Evolutionary conservation across 2,888 invertebrate genomes (phyloP), one percentile per base, ranked within the genome.

Genomic region (Plutella xylostella): DNA sequence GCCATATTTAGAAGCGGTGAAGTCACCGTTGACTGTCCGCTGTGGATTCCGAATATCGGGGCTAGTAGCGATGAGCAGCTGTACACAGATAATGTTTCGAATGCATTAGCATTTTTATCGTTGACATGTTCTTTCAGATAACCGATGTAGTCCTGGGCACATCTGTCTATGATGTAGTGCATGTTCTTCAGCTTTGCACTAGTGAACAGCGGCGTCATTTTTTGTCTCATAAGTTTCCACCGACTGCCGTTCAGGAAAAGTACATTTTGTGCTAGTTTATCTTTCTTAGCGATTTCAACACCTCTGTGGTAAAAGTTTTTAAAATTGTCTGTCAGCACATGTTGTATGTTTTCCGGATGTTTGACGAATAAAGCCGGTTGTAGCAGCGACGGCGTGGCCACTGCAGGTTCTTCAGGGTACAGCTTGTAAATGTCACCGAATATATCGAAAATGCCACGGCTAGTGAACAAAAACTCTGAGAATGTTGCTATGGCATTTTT

Each of bases 221-320:
- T 74, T 28, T 74, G 72, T 12, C 77, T 56, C 11, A 75, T 56
- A 7, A 67, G 51, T 45, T 72, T 70, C 82, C 78, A 80, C 48
- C 63, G 59, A 11, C 61, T 61, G 18, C 79, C 60, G 22, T 68
- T 62, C 19, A 63, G 68, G n/a, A 74, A 66, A 3, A 76, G 45
- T 3, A 77, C 37, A 42, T 70, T 77, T 34, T 77, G 63, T 3
- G 66, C 63, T 28, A 78, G 47, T 4, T 59, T 31, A 45, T 78
- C 77, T 21, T 61, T 62, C 3, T 61, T 45, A 43, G 69, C 74
- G 0, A 55, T 48, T 1, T 45, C 38, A 6, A 71, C 55, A 4
- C 76, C 77, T 5, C 76, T 65, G 15, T 57, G 61, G 45, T 66
- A 52, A 45, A 77, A 77, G 42, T 59, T 69, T 51, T 67, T 64